Conservation (phyloP, 1,140 invertebrate species). For the Aradophagus sp. region DNA sequence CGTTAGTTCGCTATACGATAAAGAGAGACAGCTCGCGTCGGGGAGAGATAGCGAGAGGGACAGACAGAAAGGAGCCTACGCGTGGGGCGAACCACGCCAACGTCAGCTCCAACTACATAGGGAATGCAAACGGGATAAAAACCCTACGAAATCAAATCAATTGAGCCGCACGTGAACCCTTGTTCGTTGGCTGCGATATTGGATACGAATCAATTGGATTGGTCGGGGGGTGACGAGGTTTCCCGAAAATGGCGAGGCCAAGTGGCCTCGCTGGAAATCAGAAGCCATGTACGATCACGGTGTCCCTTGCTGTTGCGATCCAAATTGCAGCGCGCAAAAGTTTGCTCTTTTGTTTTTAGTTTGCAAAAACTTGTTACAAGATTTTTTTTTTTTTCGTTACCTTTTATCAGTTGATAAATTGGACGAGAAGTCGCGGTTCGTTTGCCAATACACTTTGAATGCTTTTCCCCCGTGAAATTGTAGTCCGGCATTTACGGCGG, state of each 20-base stretch:
- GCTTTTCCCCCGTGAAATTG: too few species aligned
- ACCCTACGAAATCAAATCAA: conserved; percentile 68
- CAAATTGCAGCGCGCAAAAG: too few species aligned
- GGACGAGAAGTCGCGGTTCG: not conserved
- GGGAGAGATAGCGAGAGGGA: conserved; percentile 46
- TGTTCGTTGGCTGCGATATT: conserved; percentile 48
- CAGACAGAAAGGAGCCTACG: conserved; percentile 4
- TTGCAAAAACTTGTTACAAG: too few species aligned
- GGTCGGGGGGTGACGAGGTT: conserved; percentile 37
- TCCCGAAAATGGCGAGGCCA: conserved; percentile 63
- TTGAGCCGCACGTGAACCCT: conserved; percentile 63
- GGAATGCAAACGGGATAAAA: conserved; percentile 63
- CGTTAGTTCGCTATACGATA: too few species aligned
- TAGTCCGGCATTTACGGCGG: too few species aligned
- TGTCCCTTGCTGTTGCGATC: too few species aligned
- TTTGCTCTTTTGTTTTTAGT: too few species aligned
- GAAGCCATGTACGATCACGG: conserved; percentile 38
- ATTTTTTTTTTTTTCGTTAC: too few species aligned
- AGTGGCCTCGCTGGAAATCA: conserved; percentile 37
- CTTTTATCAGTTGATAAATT: too few species aligned
- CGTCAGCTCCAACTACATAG: conserved; percentile 28
- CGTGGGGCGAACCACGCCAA: conserved; percentile 25
- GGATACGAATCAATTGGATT: conserved; percentile 57
- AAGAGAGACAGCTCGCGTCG: too few species aligned
- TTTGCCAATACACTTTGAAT: too few species aligned